Evolutionary conservation across 2,797 vertebrate genomes (phyloP), one percentile per base, ranked within the genome.

Genomic region (Tinamus major): DNA sequence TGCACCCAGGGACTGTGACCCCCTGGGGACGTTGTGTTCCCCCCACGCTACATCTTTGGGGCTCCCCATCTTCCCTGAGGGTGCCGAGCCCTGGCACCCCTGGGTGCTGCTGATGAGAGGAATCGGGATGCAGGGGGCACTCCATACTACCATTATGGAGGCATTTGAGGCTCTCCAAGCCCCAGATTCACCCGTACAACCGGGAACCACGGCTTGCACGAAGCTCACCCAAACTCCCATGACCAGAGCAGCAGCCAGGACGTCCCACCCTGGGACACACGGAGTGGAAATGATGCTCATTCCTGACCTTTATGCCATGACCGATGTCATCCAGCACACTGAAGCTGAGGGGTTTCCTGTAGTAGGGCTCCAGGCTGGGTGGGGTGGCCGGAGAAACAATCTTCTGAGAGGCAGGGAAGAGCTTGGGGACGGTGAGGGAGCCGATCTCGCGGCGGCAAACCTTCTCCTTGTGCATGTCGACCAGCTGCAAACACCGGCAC

Each of bases 391-490:
- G 98, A 2, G 94, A 17, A 26, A 92, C 41, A 72, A 99, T 59
- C 63, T 93, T 97, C 85, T 98, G 97, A 93, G 79, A 27, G 2
- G 87, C 86, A 0, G 58, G 96, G 88, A 94, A 95, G 81, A 92
- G 96, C 92, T 96, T 97, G 65, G 96, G 56, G 10, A 95, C 10
- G 2, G 98, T 97, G 48, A 98, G 94, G 1, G 70, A 70, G 3
- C 98, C 98, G 0, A 99, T 98, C 96, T 98, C 98, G 92, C 97
- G 97, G 37, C 99, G 98, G 15, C 98, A 95, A 35, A 99, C 98
- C 61, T 98, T 98, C 95, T 99, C 98, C 69, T 97, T 96, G 92
- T 99, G 98, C 89, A 99, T 97, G 15, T 96, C 98, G 61, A 98
- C 98, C 61, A 97, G 97, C 99, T 99, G 96, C 5, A 2, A 61